Conservation (phyloP, 2,888 invertebrate species). For the Drosophila helvetica region DNA sequence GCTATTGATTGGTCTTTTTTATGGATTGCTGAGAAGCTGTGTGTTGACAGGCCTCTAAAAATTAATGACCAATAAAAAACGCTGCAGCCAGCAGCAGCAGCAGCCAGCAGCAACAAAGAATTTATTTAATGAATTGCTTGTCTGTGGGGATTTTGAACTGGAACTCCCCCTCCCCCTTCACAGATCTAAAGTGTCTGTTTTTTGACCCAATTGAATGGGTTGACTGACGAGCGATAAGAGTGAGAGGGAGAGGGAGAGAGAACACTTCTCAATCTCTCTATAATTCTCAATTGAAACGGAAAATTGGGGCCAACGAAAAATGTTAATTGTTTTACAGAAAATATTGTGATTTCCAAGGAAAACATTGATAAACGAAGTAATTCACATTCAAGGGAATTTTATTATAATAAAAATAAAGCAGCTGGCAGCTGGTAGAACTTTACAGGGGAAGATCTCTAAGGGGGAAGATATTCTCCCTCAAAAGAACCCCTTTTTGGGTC, state of each 20-base stretch:
- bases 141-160: slow-evolving; percentile 34
- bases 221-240: slow-evolving; percentile 23
- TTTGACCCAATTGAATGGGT: slow-evolving; percentile 31
- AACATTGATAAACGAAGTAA: slow-evolving; percentile 10
- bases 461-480: too few species aligned
- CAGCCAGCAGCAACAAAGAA: background rate
- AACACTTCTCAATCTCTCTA: slow-evolving; percentile 1
- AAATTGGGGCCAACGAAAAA: slow-evolving; percentile 2
- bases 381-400: slow-evolving; percentile 28
- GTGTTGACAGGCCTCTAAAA: slow-evolving; percentile 38
- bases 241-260: slow-evolving; percentile 3
- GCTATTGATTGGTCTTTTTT: slow-evolving; percentile 13
- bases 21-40: slow-evolving; percentile 16
- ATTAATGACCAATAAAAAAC: slow-evolving; percentile 43
- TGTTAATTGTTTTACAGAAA: slow-evolving; percentile 35
- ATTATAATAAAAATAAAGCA: background rate
- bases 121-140: slow-evolving; percentile 15
- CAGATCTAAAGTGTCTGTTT: slow-evolving; percentile 1
- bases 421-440: slow-evolving; percentile 22
- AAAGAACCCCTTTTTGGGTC: too few species aligned
- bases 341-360: slow-evolving; percentile 25
- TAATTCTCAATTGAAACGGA: slow-evolving; percentile 30
- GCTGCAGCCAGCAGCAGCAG: background rate
- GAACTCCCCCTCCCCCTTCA: background rate
- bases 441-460: too few species aligned